These are phyloP conservation scores for Cephalophus harveyi DNA, from an alignment of 2,113 vertebrate genomes.

Conservation along the genomic window DNA sequence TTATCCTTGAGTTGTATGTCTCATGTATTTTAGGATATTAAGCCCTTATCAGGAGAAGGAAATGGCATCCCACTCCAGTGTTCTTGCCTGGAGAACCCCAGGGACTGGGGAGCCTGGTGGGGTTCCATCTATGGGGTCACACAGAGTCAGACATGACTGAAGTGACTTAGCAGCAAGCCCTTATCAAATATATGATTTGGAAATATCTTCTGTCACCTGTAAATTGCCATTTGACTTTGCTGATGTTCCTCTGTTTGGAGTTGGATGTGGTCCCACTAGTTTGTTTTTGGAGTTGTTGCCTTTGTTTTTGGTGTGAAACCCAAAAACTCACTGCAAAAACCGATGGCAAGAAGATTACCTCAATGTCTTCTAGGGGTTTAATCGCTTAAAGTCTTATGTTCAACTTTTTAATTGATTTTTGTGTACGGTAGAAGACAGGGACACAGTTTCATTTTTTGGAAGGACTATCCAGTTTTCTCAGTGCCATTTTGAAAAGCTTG, in stretches of 20 bases:
- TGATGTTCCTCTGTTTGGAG: neutral
- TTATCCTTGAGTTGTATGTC: neutral
- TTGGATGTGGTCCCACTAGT: neutral
- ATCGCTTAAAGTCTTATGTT: rapidly evolving
- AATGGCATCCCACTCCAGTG: no score
- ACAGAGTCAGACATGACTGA: no score
- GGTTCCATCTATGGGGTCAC: no score
- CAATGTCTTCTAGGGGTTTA: neutral
- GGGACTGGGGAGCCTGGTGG: no score
- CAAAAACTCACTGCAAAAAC: neutral
- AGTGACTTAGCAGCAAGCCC: no score
- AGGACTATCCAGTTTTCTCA: neutral
- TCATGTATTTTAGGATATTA: neutral
- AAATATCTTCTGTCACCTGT: neutral
- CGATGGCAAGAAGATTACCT: neutral
- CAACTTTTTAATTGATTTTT: neutral
- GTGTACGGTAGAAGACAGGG: neutral
- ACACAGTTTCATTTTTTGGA: neutral
- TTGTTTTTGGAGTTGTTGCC: neutral
- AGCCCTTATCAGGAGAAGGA: no score
- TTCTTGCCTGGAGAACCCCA: no score
- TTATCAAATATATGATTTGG: neutral
- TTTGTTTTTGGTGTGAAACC: neutral
- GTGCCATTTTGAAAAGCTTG: neutral
- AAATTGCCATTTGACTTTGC: neutral